Evolutionary conservation across 2,797 vertebrate genomes (phyloP).

Genomic region (Rhabdophis nuchalis): DNA sequence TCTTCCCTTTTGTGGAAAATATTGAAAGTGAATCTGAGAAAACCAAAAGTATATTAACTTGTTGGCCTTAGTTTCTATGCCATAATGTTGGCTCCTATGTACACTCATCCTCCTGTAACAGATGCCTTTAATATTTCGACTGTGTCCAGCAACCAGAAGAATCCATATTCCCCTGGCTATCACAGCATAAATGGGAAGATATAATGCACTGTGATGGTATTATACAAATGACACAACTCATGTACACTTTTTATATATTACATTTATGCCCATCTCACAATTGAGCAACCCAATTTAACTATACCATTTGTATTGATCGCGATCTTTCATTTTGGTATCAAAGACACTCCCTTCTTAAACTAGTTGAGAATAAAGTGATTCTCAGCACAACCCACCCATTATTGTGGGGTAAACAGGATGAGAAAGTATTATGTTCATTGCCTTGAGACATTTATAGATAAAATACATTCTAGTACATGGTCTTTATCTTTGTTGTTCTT

Average conservation of each 20-base stretch:
- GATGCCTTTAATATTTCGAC: background rate
- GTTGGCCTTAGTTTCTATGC: background rate
- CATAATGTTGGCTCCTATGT: background rate
- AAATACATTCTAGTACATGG: background rate
- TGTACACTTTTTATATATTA: background rate
- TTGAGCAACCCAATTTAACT: background rate
- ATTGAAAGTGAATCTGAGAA: background rate
- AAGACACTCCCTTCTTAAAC: background rate
- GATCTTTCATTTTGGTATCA: background rate
- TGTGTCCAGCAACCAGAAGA: background rate
- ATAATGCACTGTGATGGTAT: background rate
- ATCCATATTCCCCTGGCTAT: background rate
- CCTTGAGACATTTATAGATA: background rate
- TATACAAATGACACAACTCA: background rate
- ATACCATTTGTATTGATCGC: background rate
- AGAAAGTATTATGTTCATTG: too few species aligned
- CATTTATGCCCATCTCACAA: background rate
- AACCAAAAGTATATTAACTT: background rate
- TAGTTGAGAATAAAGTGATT: background rate
- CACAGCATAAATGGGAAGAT: background rate
- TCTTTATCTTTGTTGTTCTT: background rate
- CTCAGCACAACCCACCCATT: background rate
- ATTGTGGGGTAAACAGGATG: background rate
- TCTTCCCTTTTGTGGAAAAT: background rate
- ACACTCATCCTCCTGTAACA: background rate